Conservation (phyloP, 2,888 invertebrate species). For the Chalcosyrphus nemorum region DNA sequence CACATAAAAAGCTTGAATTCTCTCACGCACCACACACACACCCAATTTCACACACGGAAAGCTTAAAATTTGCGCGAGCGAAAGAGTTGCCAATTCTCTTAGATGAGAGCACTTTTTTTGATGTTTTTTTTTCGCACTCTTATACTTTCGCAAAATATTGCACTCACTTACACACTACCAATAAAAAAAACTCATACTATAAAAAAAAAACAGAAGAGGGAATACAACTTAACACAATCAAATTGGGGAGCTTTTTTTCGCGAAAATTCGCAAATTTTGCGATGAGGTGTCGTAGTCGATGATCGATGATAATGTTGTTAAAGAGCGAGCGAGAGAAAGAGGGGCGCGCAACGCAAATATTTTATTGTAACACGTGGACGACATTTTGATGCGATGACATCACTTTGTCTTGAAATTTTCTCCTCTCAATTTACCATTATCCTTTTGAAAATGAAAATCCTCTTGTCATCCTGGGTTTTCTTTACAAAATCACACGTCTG, state of each 20-base stretch:
- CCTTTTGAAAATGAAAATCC: conserved; percentile 9
- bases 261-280: conserved; percentile 57
- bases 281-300: conserved; percentile 48
- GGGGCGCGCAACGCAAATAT: conserved; percentile 39
- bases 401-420: conserved; percentile 33
- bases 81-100: conserved; percentile 30
- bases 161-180: conserved; percentile 24
- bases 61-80: background rate
- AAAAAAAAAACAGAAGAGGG: background rate
- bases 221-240: conserved; percentile 15
- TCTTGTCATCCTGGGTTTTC: background rate
- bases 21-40: background rate
- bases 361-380: conserved; percentile 62
- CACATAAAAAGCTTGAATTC: background rate
- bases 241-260: conserved; percentile 46
- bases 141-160: conserved; percentile 1
- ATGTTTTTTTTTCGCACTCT: conserved; percentile 8
- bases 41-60: background rate
- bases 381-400: conserved; percentile 64
- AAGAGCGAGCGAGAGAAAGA: conserved; percentile 30
- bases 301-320: conserved; percentile 44
- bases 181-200: background rate
- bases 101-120: background rate
- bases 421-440: background rate
- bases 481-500: conserved; percentile 6